Evolutionary conservation across 2,113 vertebrate genomes (phyloP).

Genomic region (Zosterops hypoxanthus): DNA sequence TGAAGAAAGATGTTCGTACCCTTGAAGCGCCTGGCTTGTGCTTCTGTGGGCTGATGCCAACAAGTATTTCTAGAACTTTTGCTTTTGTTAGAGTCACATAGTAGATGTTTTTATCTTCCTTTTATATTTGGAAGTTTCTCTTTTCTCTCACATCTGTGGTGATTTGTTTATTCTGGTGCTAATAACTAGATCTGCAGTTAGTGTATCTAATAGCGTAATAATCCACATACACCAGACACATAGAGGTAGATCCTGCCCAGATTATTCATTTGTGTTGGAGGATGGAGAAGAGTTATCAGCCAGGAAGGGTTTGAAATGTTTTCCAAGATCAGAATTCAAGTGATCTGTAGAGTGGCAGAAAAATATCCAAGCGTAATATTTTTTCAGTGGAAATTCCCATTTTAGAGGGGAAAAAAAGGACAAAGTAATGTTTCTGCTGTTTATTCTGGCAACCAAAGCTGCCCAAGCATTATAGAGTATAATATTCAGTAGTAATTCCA

Average conservation of each 20-base stretch:
- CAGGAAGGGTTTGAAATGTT: neutral
- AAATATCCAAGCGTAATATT: neutral
- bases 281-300: neutral
- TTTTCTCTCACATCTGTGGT: neutral
- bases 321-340: neutral
- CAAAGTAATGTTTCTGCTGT: neutral
- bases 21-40: neutral
- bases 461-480: neutral
- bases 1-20: neutral
- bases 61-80: neutral
- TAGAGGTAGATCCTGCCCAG: neutral
- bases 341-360: neutral
- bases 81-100: neutral
- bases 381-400: neutral
- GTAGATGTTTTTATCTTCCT: neutral
- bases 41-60: neutral
- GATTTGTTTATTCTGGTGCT: neutral
- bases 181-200: neutral
- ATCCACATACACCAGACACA: neutral
- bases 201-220: neutral
- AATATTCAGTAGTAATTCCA: neutral
- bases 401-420: rapidly evolving
- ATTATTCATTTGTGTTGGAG: neutral
- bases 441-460: constrained; percentile 4
- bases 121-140: neutral